A percentile compares a stretch with the other conserved stretches of the same genome.
These are phyloP conservation scores for Zelleria hepariella DNA, from an alignment of 2,888 invertebrate species.

Conservation along the genomic window DNA sequence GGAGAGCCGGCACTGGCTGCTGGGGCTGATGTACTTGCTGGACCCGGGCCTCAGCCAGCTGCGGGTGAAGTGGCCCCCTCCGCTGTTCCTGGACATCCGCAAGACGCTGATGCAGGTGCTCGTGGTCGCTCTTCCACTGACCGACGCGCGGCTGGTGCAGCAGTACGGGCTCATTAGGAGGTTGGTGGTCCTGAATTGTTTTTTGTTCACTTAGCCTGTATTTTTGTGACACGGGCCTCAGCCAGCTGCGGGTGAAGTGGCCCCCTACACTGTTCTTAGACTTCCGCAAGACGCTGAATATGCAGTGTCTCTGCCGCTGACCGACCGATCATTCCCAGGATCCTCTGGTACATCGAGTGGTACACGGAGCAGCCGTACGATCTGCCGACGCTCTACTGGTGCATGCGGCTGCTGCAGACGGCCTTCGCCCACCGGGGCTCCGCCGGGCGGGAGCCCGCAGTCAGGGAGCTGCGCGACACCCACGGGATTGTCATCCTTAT, in stretches of 20 bases:
- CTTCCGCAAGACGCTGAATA: conserved; percentile 35
- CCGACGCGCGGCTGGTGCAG: conserved; percentile 21
- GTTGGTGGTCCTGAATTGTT: conserved; percentile 19
- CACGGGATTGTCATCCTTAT: conserved; percentile 54
- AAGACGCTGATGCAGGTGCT: conserved; percentile 44
- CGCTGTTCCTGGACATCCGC: conserved; percentile 44
- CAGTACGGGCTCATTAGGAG: conserved; percentile 45
- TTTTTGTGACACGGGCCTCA: conserved; percentile 45
- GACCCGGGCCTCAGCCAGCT: conserved; percentile 44
- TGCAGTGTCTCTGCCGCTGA: conserved; percentile 31
- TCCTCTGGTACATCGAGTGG: conserved; percentile 65
- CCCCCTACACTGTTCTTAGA: conserved; percentile 41
- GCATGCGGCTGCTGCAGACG: conserved; percentile 38
- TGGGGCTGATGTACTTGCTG: conserved; percentile 49
- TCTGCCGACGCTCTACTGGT: conserved; percentile 47
- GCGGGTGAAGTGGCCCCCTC: conserved; percentile 36
- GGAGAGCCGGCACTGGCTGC: conserved; percentile 38
- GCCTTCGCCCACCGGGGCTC: conserved; percentile 18
- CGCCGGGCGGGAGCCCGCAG: conserved; percentile 14
- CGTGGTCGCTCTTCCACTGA: conserved; percentile 31
- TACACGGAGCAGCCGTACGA: conserved; percentile 51
- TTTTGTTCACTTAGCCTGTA: conserved; percentile 34
- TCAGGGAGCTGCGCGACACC: conserved; percentile 36
- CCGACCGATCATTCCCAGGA: conserved; percentile 24
- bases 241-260: conserved; percentile 37